Evolutionary conservation across 2,797 vertebrate genomes (phyloP).

Genomic region (Aratinga solstitialis): DNA sequence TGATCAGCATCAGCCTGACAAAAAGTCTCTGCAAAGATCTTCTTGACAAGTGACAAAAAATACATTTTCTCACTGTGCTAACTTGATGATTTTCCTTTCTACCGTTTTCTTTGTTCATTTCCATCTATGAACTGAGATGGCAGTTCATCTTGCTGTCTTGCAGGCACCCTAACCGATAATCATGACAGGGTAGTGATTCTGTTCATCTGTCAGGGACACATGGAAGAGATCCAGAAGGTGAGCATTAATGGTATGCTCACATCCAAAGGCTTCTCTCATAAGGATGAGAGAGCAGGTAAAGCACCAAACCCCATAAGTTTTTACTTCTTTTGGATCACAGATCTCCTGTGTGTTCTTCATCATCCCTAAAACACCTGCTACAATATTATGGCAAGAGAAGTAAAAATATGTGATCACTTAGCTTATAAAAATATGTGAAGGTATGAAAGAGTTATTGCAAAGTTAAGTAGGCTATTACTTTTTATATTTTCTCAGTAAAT

Average conservation of each 20-base stretch:
- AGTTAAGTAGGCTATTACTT: not conserved
- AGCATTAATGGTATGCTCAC: not conserved
- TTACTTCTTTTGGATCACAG: not conserved
- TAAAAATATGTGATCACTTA: not conserved
- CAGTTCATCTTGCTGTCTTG: not conserved
- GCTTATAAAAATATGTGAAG: not conserved
- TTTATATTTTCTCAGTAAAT: not conserved
- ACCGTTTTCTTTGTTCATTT: not conserved
- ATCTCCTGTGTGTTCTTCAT: not conserved
- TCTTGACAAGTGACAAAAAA: not conserved
- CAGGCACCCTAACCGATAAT: not conserved
- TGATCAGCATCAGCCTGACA: not conserved
- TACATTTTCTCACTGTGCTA: not conserved
- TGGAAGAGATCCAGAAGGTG: not conserved
- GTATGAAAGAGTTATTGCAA: not conserved
- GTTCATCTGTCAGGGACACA: not conserved
- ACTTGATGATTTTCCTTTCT: not conserved
- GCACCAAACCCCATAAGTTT: not conserved
- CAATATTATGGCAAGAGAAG: not conserved
- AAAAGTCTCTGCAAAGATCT: not conserved
- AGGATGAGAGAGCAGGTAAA: not conserved
- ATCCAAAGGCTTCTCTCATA: not conserved
- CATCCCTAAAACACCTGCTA: not conserved
- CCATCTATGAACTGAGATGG: not conserved
- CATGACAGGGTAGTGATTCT: not conserved